phyloP scores from a whole-genome alignment of 2,113 vertebrate species.

The Casuarius casuarius region DNA sequence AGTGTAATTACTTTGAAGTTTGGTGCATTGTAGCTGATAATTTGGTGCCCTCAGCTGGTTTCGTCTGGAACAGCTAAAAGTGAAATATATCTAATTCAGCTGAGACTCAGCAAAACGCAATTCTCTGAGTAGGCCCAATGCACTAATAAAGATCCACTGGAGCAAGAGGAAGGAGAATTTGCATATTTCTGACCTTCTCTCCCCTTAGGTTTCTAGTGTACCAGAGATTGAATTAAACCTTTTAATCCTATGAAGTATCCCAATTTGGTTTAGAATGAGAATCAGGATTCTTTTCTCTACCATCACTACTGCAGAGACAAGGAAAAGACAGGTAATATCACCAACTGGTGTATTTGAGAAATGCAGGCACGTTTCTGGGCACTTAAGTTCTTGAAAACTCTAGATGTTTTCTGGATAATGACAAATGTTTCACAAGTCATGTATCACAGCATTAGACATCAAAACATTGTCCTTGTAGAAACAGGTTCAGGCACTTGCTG shows the following conservation, averaged over 20 bases:
- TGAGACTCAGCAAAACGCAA: background rate
- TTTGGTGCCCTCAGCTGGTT: conserved; percentile 45
- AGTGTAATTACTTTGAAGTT: background rate
- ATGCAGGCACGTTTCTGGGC: background rate
- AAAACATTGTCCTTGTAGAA: background rate
- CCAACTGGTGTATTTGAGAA: background rate
- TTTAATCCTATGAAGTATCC: background rate
- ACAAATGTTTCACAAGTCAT: background rate
- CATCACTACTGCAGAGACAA: background rate
- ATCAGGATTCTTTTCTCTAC: background rate
- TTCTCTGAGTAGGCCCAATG: background rate
- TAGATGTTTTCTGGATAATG: background rate
- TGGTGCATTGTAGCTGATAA: background rate
- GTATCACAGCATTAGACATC: background rate
- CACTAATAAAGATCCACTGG: background rate
- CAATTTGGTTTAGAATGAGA: background rate
- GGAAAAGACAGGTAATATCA: background rate
- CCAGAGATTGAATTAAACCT: background rate
- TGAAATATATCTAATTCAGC: background rate
- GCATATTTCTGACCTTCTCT: background rate
- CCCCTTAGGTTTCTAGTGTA: background rate
- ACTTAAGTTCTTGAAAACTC: background rate
- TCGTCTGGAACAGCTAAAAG: background rate
- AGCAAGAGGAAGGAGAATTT: background rate
- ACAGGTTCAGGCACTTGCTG: background rate